Conservation (phyloP, 2,797 vertebrate species). For the Adrianichthys oophorus region DNA sequence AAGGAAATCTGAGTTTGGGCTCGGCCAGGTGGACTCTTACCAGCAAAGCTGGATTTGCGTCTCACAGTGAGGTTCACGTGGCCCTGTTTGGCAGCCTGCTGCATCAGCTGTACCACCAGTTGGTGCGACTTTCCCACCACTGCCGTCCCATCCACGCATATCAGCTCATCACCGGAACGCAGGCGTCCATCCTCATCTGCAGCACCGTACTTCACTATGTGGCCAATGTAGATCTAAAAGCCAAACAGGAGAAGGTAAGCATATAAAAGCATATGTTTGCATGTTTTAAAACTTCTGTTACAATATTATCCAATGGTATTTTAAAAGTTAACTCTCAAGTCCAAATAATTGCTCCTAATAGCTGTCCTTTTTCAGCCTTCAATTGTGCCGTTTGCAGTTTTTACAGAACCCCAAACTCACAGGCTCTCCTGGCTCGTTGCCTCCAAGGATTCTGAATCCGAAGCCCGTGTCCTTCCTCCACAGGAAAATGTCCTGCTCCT, state of each 20-base stretch:
- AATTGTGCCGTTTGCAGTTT: too few relatives aligned
- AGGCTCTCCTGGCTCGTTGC: slow-evolving; percentile 96
- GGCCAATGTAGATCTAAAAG: slow-evolving; percentile 95
- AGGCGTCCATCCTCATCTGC: slow-evolving; percentile 95
- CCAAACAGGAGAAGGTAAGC: neutral
- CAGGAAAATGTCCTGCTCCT: slow-evolving; percentile 99
- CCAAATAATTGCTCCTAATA: too few relatives aligned
- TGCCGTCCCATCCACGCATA: slow-evolving; percentile 94
- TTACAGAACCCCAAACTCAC: slow-evolving; percentile 75
- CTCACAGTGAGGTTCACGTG: slow-evolving; percentile 97
- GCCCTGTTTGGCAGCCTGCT: slow-evolving; percentile 98
- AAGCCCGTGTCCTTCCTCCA: slow-evolving; percentile 99
- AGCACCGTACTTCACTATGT: slow-evolving; percentile 96
- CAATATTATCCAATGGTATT: too few relatives aligned
- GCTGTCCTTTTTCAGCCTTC: too few relatives aligned
- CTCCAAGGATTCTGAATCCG: slow-evolving; percentile 98
- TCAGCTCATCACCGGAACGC: slow-evolving; percentile 94
- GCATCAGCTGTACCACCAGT: slow-evolving; percentile 98
- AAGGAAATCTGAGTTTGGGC: neutral
- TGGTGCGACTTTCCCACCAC: slow-evolving; percentile 98
- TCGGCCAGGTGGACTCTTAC: slow-evolving; percentile 64
- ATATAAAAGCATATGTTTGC: too few relatives aligned
- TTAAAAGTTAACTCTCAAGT: too few relatives aligned
- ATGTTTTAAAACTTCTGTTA: too few relatives aligned
- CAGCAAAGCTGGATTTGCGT: slow-evolving; percentile 91